Conservation (phyloP, 1,140 invertebrate genomes). For the Latrodectus geometricus region DNA sequence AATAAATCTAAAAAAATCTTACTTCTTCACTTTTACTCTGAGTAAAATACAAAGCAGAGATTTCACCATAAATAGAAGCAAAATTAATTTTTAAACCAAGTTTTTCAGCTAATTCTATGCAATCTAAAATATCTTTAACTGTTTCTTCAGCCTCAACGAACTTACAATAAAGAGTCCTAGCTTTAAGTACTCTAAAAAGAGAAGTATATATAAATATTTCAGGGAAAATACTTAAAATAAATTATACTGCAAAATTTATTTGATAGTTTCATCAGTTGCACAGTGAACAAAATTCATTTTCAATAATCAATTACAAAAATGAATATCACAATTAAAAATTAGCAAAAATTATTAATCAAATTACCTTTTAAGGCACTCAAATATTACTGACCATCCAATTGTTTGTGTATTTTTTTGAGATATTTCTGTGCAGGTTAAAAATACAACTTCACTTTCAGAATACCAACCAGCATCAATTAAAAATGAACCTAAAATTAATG, state of each 20-base stretch:
- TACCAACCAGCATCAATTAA: conserved; percentile 83
- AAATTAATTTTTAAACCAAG: conserved; percentile 72
- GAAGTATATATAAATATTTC: conserved; percentile 52
- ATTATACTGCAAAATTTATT: too few species aligned
- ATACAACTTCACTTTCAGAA: conserved; percentile 78
- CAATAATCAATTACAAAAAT: too few species aligned
- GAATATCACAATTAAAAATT: too few species aligned
- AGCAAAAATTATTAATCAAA: not conserved
- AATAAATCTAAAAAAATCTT: conserved; percentile 56
- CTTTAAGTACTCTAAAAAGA: conserved; percentile 79
- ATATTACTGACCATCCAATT: conserved; percentile 20
- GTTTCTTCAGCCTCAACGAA: conserved; percentile 79
- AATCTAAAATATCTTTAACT: conserved; percentile 73
- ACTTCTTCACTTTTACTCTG: conserved; percentile 85
- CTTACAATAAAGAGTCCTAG: conserved; percentile 82
- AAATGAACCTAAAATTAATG: conserved; percentile 17
- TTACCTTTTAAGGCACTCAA: conserved; percentile 40
- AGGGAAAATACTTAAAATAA: too few species aligned
- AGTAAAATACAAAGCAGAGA: conserved; percentile 82
- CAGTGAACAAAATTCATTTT: too few species aligned
- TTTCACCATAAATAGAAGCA: conserved; percentile 82
- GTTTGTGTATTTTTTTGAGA: conserved; percentile 64
- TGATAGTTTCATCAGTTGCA: too few species aligned
- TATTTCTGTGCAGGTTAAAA: conserved; percentile 73
- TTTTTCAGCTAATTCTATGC: conserved; percentile 72